Evolutionary conservation across 1,140 invertebrate genomes (phyloP), one percentile per base, ranked within the genome.

Genomic region (Achroia grisella): DNA sequence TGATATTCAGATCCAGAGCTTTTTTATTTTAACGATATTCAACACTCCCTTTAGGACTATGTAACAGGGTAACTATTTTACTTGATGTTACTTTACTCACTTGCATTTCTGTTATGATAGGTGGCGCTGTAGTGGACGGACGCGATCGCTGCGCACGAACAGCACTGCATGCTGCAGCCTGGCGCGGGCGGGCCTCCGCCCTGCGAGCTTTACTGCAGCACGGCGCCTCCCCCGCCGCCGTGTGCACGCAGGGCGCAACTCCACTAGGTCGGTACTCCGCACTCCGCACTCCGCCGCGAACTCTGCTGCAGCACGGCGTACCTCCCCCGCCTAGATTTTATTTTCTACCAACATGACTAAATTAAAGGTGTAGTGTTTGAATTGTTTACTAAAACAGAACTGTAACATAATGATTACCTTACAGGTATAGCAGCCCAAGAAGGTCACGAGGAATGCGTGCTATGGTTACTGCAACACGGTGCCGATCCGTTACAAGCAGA

Each of bases 401-500:
- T n/a, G n/a, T n/a, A n/a, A 23, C 2, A 23, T 23, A 23, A 23
- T 23, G 6, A 3, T 3, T 3, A 23, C 13, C 14, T 17, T 12
- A 11, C 15, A 92, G 92, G 92, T 46, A 94, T 94, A 39, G 93
- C 93, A 0, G 92, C 93, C 1, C 93, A 94, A 75, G 93, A 98
- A 83, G 97, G 97, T 0, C 96, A 98, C 71, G 94, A 96, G 59
- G 93, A 94, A 42, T 97, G 96, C 61, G 96, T 98, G 0, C 84
- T 93, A 43, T 92, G 94, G 42, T 82, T 98, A 27, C 80, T 98
- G 2, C 92, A 95, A 67, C 94, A 94, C 60, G 95, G 95, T 23
- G 97, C 96, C 0, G 95, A 98, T 89, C 96, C 96, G 0, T 91
- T 93, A 67, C 95, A 97, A 71, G 95, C 95, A 0, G 96, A 98